These are phyloP conservation scores for Pseudachorutes palmiensis DNA, from an alignment of 1,140 invertebrate species.

Conservation along the genomic window DNA sequence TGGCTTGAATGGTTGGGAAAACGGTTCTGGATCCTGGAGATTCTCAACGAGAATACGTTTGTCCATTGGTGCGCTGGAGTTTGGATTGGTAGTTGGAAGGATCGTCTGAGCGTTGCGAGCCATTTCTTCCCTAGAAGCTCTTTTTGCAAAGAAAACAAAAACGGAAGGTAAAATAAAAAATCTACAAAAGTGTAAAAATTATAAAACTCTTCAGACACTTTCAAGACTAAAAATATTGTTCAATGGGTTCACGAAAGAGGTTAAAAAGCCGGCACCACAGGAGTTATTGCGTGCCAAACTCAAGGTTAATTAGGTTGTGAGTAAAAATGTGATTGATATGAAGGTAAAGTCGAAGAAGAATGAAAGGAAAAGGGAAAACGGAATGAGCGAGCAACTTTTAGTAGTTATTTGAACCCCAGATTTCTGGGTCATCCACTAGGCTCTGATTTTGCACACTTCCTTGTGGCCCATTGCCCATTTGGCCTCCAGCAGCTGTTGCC, in stretches of 20 bases:
- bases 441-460: constrained; percentile 35
- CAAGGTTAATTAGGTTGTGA: too few species aligned
- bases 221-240: neutral
- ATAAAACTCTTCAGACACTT: neutral
- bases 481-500: constrained; percentile 30
- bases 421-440: constrained; percentile 37
- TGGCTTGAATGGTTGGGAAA: neutral
- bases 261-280: too few species aligned
- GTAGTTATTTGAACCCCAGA: constrained; percentile 37
- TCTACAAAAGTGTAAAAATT: constrained; percentile 10
- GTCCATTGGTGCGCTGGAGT: constrained; percentile 14
- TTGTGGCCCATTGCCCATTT: constrained; percentile 28
- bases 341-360: neutral
- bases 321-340: constrained; percentile 5
- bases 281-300: too few species aligned
- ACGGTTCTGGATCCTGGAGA: constrained; percentile 8
- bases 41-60: constrained; percentile 8
- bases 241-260: neutral
- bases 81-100: neutral
- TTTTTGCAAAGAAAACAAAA: constrained; percentile 22
- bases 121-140: constrained; percentile 36
- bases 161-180: constrained; percentile 17
- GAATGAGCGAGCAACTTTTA: too few species aligned
- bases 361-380: neutral
- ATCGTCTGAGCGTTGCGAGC: constrained; percentile 27